Evolutionary conservation across 2,888 invertebrate genomes (phyloP).

Genomic region (Lasiommata megera): DNA sequence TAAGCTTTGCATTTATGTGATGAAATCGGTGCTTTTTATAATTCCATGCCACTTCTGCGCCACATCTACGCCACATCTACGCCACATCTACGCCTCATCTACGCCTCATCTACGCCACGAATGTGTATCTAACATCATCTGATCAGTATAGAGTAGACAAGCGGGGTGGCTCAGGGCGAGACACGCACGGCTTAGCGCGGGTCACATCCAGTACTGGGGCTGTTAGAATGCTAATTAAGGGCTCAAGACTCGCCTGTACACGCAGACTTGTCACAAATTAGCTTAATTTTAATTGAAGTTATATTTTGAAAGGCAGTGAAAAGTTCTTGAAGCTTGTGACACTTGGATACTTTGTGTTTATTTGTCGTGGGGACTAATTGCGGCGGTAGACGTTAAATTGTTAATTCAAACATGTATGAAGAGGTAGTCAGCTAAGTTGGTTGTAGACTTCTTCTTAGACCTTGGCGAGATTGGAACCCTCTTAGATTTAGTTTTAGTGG

Average conservation of each 20-base stretch:
- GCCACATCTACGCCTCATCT: no score
- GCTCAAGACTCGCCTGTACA: conserved; percentile 30
- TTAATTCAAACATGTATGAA: no score
- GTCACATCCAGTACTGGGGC: conserved; percentile 33
- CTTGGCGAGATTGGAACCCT: no score
- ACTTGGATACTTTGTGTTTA: background rate
- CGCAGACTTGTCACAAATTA: background rate
- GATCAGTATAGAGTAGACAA: background rate
- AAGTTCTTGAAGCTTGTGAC: background rate
- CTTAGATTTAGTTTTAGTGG: no score
- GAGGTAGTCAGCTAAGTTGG: no score
- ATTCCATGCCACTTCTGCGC: no score
- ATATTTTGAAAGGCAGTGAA: background rate
- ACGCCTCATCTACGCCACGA: no score
- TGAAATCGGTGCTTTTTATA: no score
- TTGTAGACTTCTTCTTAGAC: no score
- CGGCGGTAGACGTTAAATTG: no score
- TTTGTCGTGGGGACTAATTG: background rate
- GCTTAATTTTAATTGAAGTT: conserved; percentile 7
- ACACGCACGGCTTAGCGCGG: conserved; percentile 39
- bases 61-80: no score
- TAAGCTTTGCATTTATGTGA: no score
- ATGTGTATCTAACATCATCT: conserved; percentile 2
- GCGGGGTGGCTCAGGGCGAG: conserved; percentile 20
- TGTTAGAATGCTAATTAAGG: conserved; percentile 46